Conservation (phyloP, 2,797 vertebrate species). For the Microcaecilia unicolor region DNA sequence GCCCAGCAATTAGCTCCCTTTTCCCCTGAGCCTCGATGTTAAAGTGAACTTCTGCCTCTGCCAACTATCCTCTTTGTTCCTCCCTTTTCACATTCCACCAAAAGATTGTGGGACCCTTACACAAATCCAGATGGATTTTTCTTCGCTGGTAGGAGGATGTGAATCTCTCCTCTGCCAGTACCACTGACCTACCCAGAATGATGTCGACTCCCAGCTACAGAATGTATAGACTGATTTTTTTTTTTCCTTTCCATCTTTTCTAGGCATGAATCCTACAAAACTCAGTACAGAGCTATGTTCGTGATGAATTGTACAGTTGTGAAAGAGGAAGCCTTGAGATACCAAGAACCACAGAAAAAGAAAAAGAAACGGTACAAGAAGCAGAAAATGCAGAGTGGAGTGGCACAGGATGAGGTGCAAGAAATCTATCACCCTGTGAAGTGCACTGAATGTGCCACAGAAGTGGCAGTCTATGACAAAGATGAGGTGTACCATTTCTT, state of each 20-base stretch:
- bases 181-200: too few species aligned
- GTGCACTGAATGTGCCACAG: conserved; percentile 84
- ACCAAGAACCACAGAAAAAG: conserved; percentile 57
- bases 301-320: conserved; percentile 92
- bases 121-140: too few species aligned
- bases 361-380: conserved; percentile 36
- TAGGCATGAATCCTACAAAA: conserved; percentile 89
- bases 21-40: too few species aligned
- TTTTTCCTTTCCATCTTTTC: conserved; percentile 16
- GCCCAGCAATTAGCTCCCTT: too few species aligned
- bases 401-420: conserved; percentile 50
- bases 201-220: background rate
- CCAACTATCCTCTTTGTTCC: too few species aligned
- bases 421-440: conserved; percentile 83
- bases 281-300: conserved; percentile 95
- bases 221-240: too few species aligned
- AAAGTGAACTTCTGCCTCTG: too few species aligned
- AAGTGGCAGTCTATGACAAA: conserved; percentile 87
- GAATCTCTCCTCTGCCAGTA: too few species aligned
- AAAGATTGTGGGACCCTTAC: too few species aligned
- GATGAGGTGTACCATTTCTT: conserved; percentile 96
- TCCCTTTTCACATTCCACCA: too few species aligned
- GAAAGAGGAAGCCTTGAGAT: conserved; percentile 76
- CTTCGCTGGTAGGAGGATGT: too few species aligned
- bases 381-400: conserved; percentile 24